Base-by-base conservation (phyloP, 2,797 vertebrate species). In the Lepidocolaptes lacrymiger region DNA sequence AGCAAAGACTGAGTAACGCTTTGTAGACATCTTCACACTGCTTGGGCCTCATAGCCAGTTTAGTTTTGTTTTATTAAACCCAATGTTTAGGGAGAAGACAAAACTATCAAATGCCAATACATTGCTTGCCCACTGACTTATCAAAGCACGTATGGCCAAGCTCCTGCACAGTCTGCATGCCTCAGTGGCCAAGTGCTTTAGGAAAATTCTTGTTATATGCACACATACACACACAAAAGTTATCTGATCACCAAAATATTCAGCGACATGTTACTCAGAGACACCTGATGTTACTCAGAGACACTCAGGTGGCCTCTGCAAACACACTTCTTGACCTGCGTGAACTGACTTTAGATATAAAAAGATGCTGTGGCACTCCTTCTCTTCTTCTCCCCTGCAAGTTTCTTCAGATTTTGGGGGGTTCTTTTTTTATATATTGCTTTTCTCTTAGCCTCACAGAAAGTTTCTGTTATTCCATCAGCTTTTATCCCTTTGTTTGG, bases 401-500 rank as follows among this genome's bases (percentile, higher is more conserved):
- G 64, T 43, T 68, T 76, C 51, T 56, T 82, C 51, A 86, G 20
- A 48, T 69, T 91, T 71, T 1, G 4, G 30, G 67, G 32, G 7
- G 30, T 73, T 85, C 14, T 43, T 90, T 85, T 87, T 67, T 84
- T 85, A 63, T 90, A 92, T 85, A 64, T 23, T 43, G 44, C 49
- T 16, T 54, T 76, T 82, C 59, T 78, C 5, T 1, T 76, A 73
- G 56, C 43, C 62, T 85, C 77, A 76, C 28, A 91, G 78, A 72
- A 93, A 85, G 34, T 87, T 89, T 87, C 58, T 89, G 75, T 77
- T 92, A 79, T 56, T 89, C 43, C 48, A 93, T 46, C 80, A 76
- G 55, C 89, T 74, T 95, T 95, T 54, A 85, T 85, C 37, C 66
- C 43, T 91, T 88, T 62, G 39, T 92, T 88, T 73, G 76, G 82